Conservation (phyloP, 1,140 invertebrate species). For the Drosophila equinoxialis region DNA sequence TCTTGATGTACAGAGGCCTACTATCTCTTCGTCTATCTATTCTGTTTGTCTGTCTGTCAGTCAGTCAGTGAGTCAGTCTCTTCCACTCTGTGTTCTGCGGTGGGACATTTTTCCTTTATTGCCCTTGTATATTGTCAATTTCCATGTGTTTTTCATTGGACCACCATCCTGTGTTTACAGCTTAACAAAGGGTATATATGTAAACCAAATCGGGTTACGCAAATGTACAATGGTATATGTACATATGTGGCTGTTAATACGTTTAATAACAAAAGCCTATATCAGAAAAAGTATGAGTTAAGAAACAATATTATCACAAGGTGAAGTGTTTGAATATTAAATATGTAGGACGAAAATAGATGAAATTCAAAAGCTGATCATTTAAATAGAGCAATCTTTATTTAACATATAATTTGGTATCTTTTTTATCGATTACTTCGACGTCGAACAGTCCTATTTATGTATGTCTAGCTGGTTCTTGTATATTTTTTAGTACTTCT, state of each 20-base stretch:
- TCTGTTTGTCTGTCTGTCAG: conserved; percentile 24
- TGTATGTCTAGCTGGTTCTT: no score
- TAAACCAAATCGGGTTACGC: no score
- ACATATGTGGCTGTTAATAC: not conserved
- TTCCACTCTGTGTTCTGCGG: not conserved
- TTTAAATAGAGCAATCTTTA: no score
- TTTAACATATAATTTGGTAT: no score
- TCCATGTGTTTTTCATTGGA: conserved; percentile 16
- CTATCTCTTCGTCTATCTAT: conserved; percentile 54
- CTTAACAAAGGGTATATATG: not conserved
- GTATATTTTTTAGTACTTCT: no score
- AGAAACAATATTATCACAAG: not conserved
- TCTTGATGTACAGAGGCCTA: conserved; percentile 33
- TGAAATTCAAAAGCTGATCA: no score
- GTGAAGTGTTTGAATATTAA: no score
- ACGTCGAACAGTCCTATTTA: no score
- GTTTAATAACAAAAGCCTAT: no score
- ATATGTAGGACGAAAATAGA: no score
- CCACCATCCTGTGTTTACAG: conserved; percentile 2
- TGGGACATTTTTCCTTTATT: conserved; percentile 24
- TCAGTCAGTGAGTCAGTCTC: not conserved
- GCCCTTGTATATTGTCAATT: conserved; percentile 23
- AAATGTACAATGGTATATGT: not conserved
- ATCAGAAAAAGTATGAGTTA: not conserved
- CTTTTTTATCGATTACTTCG: no score